Evolutionary conservation across 2,113 vertebrate genomes (phyloP), one percentile per base, ranked within the genome.

Genomic region (Microtus richardsoni): DNA sequence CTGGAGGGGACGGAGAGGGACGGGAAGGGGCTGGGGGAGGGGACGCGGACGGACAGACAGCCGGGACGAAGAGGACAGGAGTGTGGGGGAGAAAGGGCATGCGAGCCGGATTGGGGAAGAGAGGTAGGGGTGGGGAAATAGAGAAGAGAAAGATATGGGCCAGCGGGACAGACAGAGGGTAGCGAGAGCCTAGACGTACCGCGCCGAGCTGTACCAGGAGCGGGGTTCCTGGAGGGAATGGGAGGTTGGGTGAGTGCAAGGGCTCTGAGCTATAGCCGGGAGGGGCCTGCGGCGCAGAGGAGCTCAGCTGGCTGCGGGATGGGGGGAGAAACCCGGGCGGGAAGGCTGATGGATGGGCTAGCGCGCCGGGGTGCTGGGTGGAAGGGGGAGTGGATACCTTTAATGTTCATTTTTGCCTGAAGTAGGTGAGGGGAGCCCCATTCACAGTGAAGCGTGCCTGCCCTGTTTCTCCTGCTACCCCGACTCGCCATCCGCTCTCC

Each of bases 1-100:
- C 96, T 92, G 96, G 96, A 95, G 96, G 95, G 86, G 93, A 96
- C 92, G 66, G 93, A 95, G 95, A 91, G 97, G 95, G 92, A 77
- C 79, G 17, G 91, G 94, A 90, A 91, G 74, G 93, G 95, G 91
- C 79, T 91, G 96, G 96, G 97, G 96, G 96, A 95, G 96, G 96
- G 96, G 96, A 89, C 82, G 39, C 74, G 79, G 95, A 95, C 89
- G 12, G 95, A 91, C 93, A 7, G 88, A 88, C 58, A 3, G 94
- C 19, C 82, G 5, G 41, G n/a, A 77, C 82, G 73, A 94, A 52
- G 28, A n/a, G 78, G 64, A 41, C 84, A 39, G 49, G 88, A 94
- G 47, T 70, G 66, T 58, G 79, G 79, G 93, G 62, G 77, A 52
- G 44, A 74, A 86, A 83, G 54, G 91, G 92, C 89, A 75, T 79